A percentile compares a stretch with the other conserved stretches of the same genome.
phyloP scores from a whole-genome alignment of 2,888 invertebrate genomes.

The Cryptops parisi region DNA sequence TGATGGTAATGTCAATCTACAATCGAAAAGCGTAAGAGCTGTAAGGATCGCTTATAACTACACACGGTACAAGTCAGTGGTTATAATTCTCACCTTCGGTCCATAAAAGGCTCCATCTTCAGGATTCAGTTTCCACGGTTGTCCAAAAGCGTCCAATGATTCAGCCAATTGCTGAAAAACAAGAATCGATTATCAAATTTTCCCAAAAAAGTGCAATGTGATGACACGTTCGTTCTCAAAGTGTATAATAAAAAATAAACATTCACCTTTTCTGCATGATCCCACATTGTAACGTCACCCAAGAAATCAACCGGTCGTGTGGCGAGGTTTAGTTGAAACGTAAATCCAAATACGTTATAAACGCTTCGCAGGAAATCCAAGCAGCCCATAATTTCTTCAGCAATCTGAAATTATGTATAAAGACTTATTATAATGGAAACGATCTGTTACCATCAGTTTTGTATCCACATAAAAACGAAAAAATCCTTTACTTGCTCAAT shows the following conservation, averaged over 20 bases:
- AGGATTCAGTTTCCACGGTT: slow-evolving; percentile 82
- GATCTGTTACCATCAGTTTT: neutral
- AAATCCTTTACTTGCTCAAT: slow-evolving; percentile 42
- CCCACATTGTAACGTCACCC: slow-evolving; percentile 80
- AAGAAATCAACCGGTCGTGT: slow-evolving; percentile 90
- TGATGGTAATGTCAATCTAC: slow-evolving; percentile 85
- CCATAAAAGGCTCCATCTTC: slow-evolving; percentile 98
- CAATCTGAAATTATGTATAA: slow-evolving; percentile 44
- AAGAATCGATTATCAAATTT: neutral
- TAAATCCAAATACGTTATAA: slow-evolving; percentile 86
- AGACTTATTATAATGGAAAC: neutral
- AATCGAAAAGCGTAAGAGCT: neutral
- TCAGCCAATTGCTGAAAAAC: slow-evolving; percentile 53
- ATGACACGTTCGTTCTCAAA: too few relatives aligned
- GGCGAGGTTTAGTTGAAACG: slow-evolving; percentile 78
- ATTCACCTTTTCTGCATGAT: slow-evolving; percentile 66
- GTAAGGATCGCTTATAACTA: neutral
- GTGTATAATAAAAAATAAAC: neutral
- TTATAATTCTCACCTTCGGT: slow-evolving; percentile 48
- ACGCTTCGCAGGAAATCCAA: slow-evolving; percentile 79
- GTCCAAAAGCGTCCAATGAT: slow-evolving; percentile 69
- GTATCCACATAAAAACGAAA: neutral
- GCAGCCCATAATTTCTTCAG: slow-evolving; percentile 60
- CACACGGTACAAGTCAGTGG: neutral
- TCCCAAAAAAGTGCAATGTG: too few relatives aligned